A percentile compares a stretch with the other conserved stretches of the same genome.
These are phyloP conservation scores for Sclerodermus sp. DNA, from an alignment of 2,888 invertebrate genomes.

Conservation along the genomic window DNA sequence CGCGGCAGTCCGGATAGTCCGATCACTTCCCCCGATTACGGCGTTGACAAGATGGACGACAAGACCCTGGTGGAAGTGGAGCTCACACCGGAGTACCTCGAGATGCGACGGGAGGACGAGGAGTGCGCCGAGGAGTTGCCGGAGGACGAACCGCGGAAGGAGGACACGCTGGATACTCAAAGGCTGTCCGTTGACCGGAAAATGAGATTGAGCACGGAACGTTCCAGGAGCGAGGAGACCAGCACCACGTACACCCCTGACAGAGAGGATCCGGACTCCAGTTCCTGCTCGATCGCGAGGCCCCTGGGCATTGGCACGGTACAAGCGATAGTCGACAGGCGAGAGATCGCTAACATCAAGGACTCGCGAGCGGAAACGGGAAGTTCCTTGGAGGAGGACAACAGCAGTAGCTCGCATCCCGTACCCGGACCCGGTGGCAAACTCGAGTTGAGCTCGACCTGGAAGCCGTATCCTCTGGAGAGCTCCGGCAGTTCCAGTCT, in stretches of 20 bases:
- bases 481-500: constrained; percentile 85
- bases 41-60: constrained; percentile 50
- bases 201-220: constrained; percentile 71
- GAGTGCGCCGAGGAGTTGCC: constrained; percentile 61
- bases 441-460: constrained; percentile 75
- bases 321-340: constrained; percentile 51
- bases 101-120: constrained; percentile 64
- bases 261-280: constrained; percentile 60
- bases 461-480: constrained; percentile 82
- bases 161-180: constrained; percentile 29
- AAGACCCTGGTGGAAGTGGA: constrained; percentile 60
- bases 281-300: constrained; percentile 74
- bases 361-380: constrained; percentile 37
- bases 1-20: constrained; percentile 47
- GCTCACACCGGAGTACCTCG: constrained; percentile 69
- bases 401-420: constrained; percentile 37
- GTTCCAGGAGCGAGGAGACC: constrained; percentile 77
- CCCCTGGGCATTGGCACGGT: constrained; percentile 74
- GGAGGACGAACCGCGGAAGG: constrained; percentile 43
- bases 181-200: constrained; percentile 47
- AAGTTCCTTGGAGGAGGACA: constrained; percentile 47
- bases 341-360: constrained; percentile 47
- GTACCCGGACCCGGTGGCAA: constrained; percentile 55
- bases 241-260: constrained; percentile 72
- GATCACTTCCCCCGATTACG: constrained; percentile 52